phyloP scores from a whole-genome alignment of 2,888 invertebrate species.

The Aricia artaxerxes region DNA sequence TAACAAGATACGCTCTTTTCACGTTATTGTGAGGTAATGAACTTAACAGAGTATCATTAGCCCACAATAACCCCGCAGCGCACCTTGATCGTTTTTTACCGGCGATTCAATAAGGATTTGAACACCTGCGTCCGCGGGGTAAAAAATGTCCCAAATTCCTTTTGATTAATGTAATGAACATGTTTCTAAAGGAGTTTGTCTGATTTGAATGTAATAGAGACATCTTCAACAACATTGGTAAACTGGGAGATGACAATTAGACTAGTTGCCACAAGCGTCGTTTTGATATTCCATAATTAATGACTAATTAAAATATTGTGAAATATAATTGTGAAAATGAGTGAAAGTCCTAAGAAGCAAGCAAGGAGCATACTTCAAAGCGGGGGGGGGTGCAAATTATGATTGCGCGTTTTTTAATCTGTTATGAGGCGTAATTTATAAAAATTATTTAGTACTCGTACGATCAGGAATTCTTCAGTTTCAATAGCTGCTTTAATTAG shows the following conservation, averaged over 20 bases:
- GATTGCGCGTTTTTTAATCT: neutral
- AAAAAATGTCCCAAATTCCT: slow-evolving; percentile 27
- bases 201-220: neutral
- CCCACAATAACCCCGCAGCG: slow-evolving; percentile 15
- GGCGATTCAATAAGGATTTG: slow-evolving; percentile 25
- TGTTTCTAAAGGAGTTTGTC: neutral
- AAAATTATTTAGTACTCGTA: too few relatives aligned
- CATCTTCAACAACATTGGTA: neutral
- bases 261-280: too few relatives aligned
- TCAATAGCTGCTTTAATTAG: neutral
- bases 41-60: slow-evolving; percentile 23
- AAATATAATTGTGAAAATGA: too few relatives aligned
- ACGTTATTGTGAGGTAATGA: slow-evolving; percentile 9
- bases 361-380: too few relatives aligned
- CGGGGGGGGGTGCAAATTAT: too few relatives aligned
- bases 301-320: too few relatives aligned
- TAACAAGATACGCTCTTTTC: slow-evolving; percentile 15
- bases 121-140: slow-evolving; percentile 21
- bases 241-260: too few relatives aligned
- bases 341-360: too few relatives aligned
- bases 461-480: neutral
- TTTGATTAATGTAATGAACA: slow-evolving; percentile 17
- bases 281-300: too few relatives aligned
- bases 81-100: slow-evolving; percentile 26
- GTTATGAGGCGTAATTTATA: neutral